These are phyloP conservation scores for Caenorhabditis imperialis DNA, from an alignment of 2,888 invertebrate species.

Conservation along the genomic window DNA sequence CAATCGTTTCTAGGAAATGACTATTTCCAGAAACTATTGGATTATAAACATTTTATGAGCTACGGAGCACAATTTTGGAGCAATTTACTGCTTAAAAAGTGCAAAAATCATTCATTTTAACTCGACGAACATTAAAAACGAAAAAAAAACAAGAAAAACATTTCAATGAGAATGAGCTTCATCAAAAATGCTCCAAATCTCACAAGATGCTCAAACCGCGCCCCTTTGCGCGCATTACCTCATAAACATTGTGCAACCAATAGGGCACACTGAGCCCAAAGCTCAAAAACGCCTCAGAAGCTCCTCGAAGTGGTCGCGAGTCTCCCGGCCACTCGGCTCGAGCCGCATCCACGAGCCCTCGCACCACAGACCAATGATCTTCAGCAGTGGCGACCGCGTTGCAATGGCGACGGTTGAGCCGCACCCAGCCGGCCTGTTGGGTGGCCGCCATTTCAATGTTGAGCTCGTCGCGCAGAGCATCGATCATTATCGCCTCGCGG, in stretches of 20 bases:
- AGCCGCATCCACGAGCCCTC: constrained; percentile 47
- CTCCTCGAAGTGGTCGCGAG: constrained; percentile 53
- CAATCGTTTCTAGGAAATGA: too few species aligned
- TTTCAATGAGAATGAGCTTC: too few species aligned
- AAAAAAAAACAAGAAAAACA: too few species aligned
- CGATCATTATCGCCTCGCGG: constrained; percentile 63
- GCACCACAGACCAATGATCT: constrained; percentile 58
- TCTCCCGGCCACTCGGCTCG: constrained; percentile 47
- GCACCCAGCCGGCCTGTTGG: constrained; percentile 52
- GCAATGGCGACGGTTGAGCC: constrained; percentile 51
- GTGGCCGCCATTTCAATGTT: constrained; percentile 40
- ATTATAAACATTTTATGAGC: too few species aligned
- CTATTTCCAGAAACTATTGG: too few species aligned
- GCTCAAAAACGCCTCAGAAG: constrained; percentile 47
- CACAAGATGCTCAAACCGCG: too few species aligned
- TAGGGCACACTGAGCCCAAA: constrained; percentile 46
- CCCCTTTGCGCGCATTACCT: too few species aligned
- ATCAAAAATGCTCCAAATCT: too few species aligned
- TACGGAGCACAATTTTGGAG: too few species aligned
- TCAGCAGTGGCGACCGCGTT: constrained; percentile 24
- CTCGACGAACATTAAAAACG: too few species aligned
- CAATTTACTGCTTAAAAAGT: too few species aligned
- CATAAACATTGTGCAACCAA: constrained; percentile 56
- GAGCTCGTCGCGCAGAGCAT: constrained; percentile 36
- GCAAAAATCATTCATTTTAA: too few species aligned